Percentiles rank a stretch among this genome's conserved stretches.
phyloP scores from a whole-genome alignment of 2,113 vertebrate genomes.

The Scomber scombrus region DNA sequence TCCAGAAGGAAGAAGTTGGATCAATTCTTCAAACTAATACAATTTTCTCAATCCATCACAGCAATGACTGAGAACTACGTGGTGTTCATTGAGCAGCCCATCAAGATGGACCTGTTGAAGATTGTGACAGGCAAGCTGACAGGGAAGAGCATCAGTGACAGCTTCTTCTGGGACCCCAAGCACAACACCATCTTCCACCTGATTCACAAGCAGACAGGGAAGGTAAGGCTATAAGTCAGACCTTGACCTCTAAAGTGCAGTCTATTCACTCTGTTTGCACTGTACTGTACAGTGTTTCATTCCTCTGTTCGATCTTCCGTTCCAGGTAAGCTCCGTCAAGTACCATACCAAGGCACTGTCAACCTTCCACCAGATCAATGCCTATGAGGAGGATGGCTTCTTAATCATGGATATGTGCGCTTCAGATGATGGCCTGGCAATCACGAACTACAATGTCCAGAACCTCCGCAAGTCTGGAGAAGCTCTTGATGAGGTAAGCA shows the following conservation, averaged over 20 bases:
- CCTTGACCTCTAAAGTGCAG: neutral
- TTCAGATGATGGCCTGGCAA: conserved; percentile 85
- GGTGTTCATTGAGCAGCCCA: conserved; percentile 92
- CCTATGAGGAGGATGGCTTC: conserved; percentile 89
- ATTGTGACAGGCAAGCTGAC: conserved; percentile 85
- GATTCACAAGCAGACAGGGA: conserved; percentile 89
- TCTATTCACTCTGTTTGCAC: neutral
- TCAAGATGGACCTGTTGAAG: conserved; percentile 89
- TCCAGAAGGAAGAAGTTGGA: too few species aligned
- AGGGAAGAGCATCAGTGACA: conserved; percentile 83
- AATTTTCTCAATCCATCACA: conserved; percentile 59
- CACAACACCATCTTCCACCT: conserved; percentile 88
- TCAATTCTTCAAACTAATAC: neutral
- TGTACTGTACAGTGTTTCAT: neutral
- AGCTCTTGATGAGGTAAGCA: conserved; percentile 88
- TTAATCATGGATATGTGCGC: conserved; percentile 91
- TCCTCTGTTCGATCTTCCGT: neutral
- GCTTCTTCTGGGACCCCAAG: conserved; percentile 89
- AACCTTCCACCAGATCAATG: conserved; percentile 93
- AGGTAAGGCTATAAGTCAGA: conserved; percentile 74
- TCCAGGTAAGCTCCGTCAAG: conserved; percentile 83
- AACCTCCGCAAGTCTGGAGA: conserved; percentile 90
- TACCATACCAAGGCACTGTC: conserved; percentile 85
- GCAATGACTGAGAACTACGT: conserved; percentile 94
- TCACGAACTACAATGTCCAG: conserved; percentile 87